Percentiles rank a stretch among this genome's conserved stretches.
Evolutionary conservation across 2,888 invertebrate species (phyloP).

Genomic region (Tanypteryx hageni): DNA sequence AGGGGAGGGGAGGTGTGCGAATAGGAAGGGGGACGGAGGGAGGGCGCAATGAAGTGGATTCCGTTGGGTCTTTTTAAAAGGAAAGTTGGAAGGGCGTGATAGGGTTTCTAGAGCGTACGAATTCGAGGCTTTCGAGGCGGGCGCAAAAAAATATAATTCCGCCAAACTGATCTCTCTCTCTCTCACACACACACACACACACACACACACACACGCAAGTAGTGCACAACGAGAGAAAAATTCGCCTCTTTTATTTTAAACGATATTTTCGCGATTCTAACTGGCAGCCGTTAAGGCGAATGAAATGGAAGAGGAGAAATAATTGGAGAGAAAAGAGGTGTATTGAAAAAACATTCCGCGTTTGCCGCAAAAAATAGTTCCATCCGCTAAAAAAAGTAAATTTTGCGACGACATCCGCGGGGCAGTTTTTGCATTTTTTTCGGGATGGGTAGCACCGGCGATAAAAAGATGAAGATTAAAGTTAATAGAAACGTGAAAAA

Average conservation of each 20-base stretch:
- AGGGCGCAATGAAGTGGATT: neutral
- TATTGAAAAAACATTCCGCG: neutral
- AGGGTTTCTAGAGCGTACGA: conserved; percentile 29
- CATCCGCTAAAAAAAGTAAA: neutral
- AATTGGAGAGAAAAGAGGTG: neutral
- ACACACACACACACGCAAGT: conserved; percentile 17
- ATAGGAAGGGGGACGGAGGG: neutral
- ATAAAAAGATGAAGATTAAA: too few species aligned
- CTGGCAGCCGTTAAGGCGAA: conserved; percentile 27
- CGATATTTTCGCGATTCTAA: neutral
- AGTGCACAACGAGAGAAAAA: conserved; percentile 27
- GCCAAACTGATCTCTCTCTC: conserved; percentile 44
- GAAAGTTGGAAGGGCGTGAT: neutral
- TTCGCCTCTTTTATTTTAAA: neutral
- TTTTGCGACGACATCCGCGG: too few species aligned
- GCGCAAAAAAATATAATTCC: neutral
- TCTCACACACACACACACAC: conserved; percentile 6
- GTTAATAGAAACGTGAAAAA: too few species aligned
- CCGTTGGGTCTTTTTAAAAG: neutral
- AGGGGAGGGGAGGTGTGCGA: neutral
- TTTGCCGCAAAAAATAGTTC: conserved; percentile 11
- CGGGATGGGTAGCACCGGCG: too few species aligned
- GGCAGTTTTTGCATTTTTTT: too few species aligned
- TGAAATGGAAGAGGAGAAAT: neutral
- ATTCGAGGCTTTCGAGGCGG: conserved; percentile 3